A percentile compares a stretch with the other conserved stretches of the same genome.
Conservation (phyloP, 2,797 vertebrate genomes). For the Phaenicophaeus curvirostris region DNA sequence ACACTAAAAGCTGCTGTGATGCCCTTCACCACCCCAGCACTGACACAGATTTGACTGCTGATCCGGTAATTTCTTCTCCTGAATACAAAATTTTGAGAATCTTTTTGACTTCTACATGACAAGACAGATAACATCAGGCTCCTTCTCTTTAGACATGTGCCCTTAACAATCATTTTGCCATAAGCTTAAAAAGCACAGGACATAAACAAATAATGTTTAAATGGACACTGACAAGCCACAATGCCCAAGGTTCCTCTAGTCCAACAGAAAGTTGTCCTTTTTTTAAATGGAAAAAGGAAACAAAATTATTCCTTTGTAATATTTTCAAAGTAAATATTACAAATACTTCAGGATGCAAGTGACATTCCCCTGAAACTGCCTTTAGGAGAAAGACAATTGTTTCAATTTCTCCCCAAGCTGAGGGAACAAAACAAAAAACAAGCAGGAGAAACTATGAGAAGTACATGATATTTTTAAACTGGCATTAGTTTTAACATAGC, state of each 20-base stretch:
- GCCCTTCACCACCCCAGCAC: background rate
- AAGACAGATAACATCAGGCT: background rate
- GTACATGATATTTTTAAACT: background rate
- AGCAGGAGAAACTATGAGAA: background rate
- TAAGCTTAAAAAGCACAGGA: background rate
- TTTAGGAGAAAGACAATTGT: background rate
- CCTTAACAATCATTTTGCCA: background rate
- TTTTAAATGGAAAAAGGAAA: background rate
- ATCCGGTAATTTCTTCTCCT: background rate
- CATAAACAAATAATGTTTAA: constrained; percentile 3
- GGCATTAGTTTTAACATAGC: background rate
- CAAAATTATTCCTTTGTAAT: background rate
- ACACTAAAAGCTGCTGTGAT: background rate
- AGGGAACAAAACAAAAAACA: background rate
- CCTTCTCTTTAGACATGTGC: background rate
- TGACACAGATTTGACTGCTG: background rate
- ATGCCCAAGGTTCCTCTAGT: background rate
- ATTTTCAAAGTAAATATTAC: constrained; percentile 15
- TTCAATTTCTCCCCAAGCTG: background rate
- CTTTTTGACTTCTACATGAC: background rate
- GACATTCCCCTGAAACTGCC: background rate
- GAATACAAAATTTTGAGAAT: background rate
- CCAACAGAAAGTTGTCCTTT: background rate
- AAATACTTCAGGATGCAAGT: background rate
- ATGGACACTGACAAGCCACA: constrained; percentile 1